phyloP scores from a whole-genome alignment of 2,888 invertebrate genomes.

The Agrotis ipsilon region DNA sequence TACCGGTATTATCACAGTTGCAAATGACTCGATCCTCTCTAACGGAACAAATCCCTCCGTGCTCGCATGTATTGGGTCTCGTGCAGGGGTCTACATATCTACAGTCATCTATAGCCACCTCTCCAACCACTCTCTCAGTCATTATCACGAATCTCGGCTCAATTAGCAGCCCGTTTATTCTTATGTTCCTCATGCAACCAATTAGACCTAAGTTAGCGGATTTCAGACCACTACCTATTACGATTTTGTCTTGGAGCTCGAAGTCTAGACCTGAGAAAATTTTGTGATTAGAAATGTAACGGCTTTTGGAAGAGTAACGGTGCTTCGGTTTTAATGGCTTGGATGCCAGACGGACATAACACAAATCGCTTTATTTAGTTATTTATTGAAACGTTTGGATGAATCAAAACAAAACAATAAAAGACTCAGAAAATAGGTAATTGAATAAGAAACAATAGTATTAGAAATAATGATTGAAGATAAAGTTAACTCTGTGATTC shows the following conservation, averaged over 20 bases:
- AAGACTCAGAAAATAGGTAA: no score
- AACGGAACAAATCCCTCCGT: constrained; percentile 97
- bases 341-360: not conserved
- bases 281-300: constrained; percentile 29
- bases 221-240: constrained; percentile 95
- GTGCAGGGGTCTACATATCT: constrained; percentile 97
- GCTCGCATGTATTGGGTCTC: constrained; percentile 97
- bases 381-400: not conserved
- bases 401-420: not conserved
- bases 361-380: constrained; percentile 9
- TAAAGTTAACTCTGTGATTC: no score
- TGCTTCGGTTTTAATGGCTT: constrained; percentile 8
- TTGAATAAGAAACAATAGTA: not conserved
- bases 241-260: constrained; percentile 93
- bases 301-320: constrained; percentile 16
- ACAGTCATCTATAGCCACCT: constrained; percentile 97
- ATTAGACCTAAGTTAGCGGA: constrained; percentile 94
- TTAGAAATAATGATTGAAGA: not conserved
- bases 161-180: constrained; percentile 95
- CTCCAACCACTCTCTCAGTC: constrained; percentile 96
- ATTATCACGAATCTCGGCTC: constrained; percentile 96
- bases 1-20: constrained; percentile 96
- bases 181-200: constrained; percentile 97
- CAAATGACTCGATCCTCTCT: constrained; percentile 97
- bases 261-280: constrained; percentile 90